Evolutionary conservation across 2,797 vertebrate species (phyloP).

Genomic region (Phoxinus dragarum): DNA sequence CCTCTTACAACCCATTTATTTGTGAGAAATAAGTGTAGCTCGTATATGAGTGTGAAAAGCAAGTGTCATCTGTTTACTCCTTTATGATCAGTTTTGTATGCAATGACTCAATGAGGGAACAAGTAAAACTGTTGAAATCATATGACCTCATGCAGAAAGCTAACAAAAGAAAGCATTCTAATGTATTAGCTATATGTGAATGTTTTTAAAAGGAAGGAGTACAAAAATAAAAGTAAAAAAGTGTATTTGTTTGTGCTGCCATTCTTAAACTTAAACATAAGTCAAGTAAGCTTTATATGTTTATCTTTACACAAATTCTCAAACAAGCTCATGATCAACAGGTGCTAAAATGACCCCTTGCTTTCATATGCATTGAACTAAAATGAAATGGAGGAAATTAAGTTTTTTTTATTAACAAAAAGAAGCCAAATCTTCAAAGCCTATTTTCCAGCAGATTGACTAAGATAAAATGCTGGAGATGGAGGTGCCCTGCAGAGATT

Average conservation of each 20-base stretch:
- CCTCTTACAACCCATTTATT: neutral
- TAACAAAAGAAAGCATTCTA: neutral
- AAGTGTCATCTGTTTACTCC: conserved; percentile 3
- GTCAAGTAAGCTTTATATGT: neutral
- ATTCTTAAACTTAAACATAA: neutral
- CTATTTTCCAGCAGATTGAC: conserved; percentile 57
- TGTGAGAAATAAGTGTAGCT: conserved; percentile 12
- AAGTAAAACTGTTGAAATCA: conserved; percentile 9
- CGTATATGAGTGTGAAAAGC: neutral
- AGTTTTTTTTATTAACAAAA: conserved; percentile 28
- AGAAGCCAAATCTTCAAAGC: conserved; percentile 43
- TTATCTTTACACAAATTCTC: neutral
- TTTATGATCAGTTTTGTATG: neutral
- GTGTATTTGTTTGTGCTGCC: neutral
- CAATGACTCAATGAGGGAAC: neutral
- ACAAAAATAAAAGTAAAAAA: neutral
- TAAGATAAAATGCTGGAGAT: conserved; percentile 47
- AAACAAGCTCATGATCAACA: conserved; percentile 25
- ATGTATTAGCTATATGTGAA: neutral
- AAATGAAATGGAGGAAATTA: conserved; percentile 56
- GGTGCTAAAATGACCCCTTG: conserved; percentile 16
- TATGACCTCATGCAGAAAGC: neutral
- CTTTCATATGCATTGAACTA: conserved; percentile 55
- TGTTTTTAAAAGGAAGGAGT: neutral
- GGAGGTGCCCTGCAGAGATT: conserved; percentile 50